Evolutionary conservation across 2,113 vertebrate genomes (phyloP), one percentile per base, ranked within the genome.

Genomic region (Delphinus delphis): DNA sequence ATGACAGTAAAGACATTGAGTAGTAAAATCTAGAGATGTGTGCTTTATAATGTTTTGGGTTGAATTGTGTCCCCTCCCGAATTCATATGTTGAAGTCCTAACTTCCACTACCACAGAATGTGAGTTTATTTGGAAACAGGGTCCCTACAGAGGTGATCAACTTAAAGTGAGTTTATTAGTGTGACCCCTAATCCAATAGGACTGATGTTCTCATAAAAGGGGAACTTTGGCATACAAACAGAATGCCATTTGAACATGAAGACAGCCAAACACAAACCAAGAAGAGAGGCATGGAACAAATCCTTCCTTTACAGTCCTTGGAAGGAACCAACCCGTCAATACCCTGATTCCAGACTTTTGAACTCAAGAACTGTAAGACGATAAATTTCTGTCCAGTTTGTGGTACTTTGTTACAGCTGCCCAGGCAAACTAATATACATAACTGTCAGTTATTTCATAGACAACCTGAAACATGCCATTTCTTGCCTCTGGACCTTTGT

Each of bases 231-330:
- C 10, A 13, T 8, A 8, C 28, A 41, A 5, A 41, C 26, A 91
- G 1, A 47, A 41, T 3, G 0, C 0, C 6, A 33, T 8, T n/a
- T 67, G 4, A 58, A 38, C 18, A 28, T 47, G 12, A 68, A 77
- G 47, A 15, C 1, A 67, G 5, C 7, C 20, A 44, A 20, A 8
- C 31, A 58, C 1, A 53, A 91, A 26, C n/a, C n/a, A 55, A 55
- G 0, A 1, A 76, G 14, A 80, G 6, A 55, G 15, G 5, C 14
- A 7, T 53, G 13, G 10, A 71, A 8, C 13, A 50, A 17, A 70
- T 10, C 14, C 21, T 77, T 76, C 14, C 33, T 20, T 88, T 3
- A n/a, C 0, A 28, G 33, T 1, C 38, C 6, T 74, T 3, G 14
- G 7, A 74, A 88, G 26, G 36, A 80, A 76, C 5, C 3, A 28